These are phyloP conservation scores for Diplolepis rosae DNA, from an alignment of 2,888 invertebrate genomes.

Conservation along the genomic window DNA sequence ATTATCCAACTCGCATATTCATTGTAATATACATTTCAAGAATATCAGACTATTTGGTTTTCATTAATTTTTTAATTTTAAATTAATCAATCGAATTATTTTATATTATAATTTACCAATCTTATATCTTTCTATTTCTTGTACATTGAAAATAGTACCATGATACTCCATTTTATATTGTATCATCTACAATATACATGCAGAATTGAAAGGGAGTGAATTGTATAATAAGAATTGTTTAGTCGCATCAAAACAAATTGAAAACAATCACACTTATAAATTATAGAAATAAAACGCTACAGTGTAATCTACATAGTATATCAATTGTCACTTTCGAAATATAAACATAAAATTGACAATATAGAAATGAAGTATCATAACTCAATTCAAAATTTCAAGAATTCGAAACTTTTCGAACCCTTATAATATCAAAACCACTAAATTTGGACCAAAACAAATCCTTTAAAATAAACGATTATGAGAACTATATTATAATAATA, in stretches of 20 bases:
- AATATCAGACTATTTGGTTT: background rate
- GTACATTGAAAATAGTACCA: slow-evolving; percentile 5
- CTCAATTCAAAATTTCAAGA: too few relatives aligned
- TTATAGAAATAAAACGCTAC: slow-evolving; percentile 15
- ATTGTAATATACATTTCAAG: background rate
- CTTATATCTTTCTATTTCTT: slow-evolving; percentile 7
- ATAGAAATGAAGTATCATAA: slow-evolving; percentile 25
- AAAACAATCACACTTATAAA: slow-evolving; percentile 9
- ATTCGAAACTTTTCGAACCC: too few relatives aligned
- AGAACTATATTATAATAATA: too few relatives aligned
- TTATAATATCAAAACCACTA: too few relatives aligned
- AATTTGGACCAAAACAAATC: too few relatives aligned
- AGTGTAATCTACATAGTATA: slow-evolving; percentile 5
- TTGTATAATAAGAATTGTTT: background rate
- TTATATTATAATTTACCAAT: background rate
- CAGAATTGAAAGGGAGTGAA: background rate
- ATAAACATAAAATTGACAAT: slow-evolving; percentile 25
- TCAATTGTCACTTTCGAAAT: background rate
- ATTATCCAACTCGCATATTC: background rate
- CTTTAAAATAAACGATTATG: too few relatives aligned
- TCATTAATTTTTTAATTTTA: background rate
- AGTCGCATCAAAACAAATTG: background rate
- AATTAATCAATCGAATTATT: too few relatives aligned
- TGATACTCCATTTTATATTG: slow-evolving; percentile 27
- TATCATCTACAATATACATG: background rate